A percentile compares a stretch with the other conserved stretches of the same genome.
phyloP scores from a whole-genome alignment of 2,113 vertebrate genomes.

The Erythrolamprus reginae region DNA sequence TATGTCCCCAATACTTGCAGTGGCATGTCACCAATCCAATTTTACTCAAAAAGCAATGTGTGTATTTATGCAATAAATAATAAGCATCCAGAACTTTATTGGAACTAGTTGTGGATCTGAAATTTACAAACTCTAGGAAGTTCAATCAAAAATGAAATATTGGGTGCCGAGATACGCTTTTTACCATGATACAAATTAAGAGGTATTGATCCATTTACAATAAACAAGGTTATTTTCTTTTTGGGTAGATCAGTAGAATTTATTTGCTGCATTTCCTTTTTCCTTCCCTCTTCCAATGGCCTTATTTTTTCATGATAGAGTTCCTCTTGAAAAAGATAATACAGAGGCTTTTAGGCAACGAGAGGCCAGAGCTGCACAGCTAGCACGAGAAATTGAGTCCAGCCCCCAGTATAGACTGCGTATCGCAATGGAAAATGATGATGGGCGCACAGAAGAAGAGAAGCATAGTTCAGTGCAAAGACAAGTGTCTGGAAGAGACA shows the following conservation, averaged over 20 bases:
- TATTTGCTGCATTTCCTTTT: not conserved
- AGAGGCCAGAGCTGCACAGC: slow-evolving; percentile 80
- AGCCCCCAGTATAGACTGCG: slow-evolving; percentile 84
- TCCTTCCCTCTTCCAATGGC: not conserved
- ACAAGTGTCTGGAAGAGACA: slow-evolving; percentile 67
- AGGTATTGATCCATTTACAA: not conserved
- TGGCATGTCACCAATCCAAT: not conserved
- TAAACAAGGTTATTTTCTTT: not conserved
- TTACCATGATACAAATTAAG: not conserved
- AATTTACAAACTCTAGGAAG: not conserved
- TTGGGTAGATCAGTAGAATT: not conserved
- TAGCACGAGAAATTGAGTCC: slow-evolving; percentile 87
- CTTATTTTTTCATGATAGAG: slow-evolving; percentile 55
- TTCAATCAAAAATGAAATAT: not conserved
- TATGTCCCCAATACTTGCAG: not conserved
- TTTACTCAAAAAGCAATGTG: not conserved
- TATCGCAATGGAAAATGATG: slow-evolving; percentile 83
- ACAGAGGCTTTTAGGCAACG: slow-evolving; percentile 81
- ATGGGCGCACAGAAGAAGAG: slow-evolving; percentile 84
- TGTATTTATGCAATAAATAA: not conserved
- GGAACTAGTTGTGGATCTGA: not conserved
- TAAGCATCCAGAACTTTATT: not conserved
- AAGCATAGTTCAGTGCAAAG: slow-evolving; percentile 82
- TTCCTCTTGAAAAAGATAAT: slow-evolving; percentile 83
- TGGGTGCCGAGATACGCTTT: not conserved